Conservation (phyloP, 2,888 invertebrate genomes). For the Drosophila basisetae region DNA sequence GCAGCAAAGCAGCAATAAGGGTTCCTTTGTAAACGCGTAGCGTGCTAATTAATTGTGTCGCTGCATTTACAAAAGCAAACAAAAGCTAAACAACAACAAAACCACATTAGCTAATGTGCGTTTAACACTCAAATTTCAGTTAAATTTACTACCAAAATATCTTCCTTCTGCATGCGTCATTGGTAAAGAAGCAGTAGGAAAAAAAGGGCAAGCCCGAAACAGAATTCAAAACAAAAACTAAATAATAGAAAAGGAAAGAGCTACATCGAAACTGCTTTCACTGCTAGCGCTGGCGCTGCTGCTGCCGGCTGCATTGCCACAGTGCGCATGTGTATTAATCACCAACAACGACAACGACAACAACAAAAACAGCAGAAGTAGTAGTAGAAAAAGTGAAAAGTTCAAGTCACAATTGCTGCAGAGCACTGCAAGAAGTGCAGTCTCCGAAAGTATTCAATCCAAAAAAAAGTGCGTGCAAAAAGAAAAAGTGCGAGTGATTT, state of each 20-base stretch:
- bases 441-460: background rate
- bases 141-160: slow-evolving; percentile 49
- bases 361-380: slow-evolving; percentile 8
- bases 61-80: slow-evolving; percentile 48
- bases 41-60: slow-evolving; percentile 69
- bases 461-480: slow-evolving; percentile 21
- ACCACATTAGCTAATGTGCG: slow-evolving; percentile 57
- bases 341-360: slow-evolving; percentile 28
- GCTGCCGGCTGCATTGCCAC: slow-evolving; percentile 41
- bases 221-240: slow-evolving; percentile 48
- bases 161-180: slow-evolving; percentile 64
- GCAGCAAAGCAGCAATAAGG: slow-evolving; percentile 25
- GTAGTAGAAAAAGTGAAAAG: slow-evolving; percentile 48
- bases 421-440: slow-evolving; percentile 17
- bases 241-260: slow-evolving; percentile 21
- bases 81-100: slow-evolving; percentile 29
- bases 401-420: slow-evolving; percentile 26
- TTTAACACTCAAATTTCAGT: slow-evolving; percentile 63
- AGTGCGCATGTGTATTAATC: slow-evolving; percentile 73
- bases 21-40: slow-evolving; percentile 43
- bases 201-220: slow-evolving; percentile 39
- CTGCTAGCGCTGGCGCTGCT: slow-evolving; percentile 54
- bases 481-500: slow-evolving; percentile 49
- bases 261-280: slow-evolving; percentile 34
- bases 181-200: slow-evolving; percentile 44